phyloP scores from a whole-genome alignment of 1,140 invertebrate species.

The Hylyphantes graminicola region DNA sequence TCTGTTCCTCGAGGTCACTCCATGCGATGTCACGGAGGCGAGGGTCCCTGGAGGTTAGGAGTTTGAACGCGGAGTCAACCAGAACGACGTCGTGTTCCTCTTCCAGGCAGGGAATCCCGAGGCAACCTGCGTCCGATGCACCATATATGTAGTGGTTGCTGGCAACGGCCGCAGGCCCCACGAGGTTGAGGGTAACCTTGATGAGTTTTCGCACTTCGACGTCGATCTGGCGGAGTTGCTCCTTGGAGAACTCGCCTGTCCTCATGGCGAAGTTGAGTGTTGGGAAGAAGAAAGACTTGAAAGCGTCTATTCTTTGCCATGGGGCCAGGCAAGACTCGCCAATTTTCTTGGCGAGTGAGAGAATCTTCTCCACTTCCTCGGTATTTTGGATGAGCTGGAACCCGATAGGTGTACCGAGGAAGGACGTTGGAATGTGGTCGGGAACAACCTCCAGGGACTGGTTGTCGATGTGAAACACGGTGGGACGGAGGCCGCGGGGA shows the following conservation, averaged over 20 bases:
- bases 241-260: not conserved
- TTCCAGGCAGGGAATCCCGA: not conserved
- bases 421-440: no score
- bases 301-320: slow-evolving; percentile 16
- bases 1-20: no score
- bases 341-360: no score
- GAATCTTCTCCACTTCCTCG: no score
- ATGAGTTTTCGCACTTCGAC: not conserved
- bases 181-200: slow-evolving; percentile 6
- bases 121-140: not conserved
- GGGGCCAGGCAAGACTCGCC: no score
- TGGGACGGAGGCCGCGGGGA: not conserved
- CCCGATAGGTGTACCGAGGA: no score
- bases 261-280: slow-evolving; percentile 1
- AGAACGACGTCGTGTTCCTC: not conserved
- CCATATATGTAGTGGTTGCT: slow-evolving; percentile 14
- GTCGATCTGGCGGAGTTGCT: not conserved
- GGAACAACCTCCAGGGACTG: no score
- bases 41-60: not conserved
- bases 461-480: not conserved
- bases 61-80: not conserved
- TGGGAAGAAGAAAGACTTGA: slow-evolving; percentile 11
- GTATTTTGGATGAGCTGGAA: no score
- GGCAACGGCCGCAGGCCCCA: not conserved
- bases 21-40: not conserved